Base-by-base conservation (phyloP, 2,888 invertebrate species). In the Mantis religiosa region DNA sequence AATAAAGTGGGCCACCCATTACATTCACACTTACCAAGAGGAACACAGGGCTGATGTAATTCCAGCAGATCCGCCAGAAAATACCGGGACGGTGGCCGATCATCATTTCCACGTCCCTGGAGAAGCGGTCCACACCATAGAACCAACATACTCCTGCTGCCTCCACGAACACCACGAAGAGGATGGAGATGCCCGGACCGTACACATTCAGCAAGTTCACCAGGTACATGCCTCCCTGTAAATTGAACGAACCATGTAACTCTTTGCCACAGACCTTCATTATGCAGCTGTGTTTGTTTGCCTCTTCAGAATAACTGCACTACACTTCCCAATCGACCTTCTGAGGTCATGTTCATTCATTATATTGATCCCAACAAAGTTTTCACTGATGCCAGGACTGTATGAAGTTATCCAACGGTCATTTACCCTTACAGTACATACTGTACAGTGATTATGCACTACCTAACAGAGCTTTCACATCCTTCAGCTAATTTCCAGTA, bases 101-200 rank as follows among this genome's bases (percentile, higher is more conserved):
- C 98, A 98, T 98, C 92, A 95, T 95, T 92, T 96, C 95, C 88
- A 98, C 96, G 92, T 98, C 98, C 28, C 95, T 94, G 0, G 97
- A 96, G 93, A 98, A 97, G 89, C 96, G 94, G 91, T 96, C 96
- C 0, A 97, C 97, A 2, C 97, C 98, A 92, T 98, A 98, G 91
- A 98, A 95, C 97, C 98, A 98, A 93, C 97, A 97, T 0, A 98
- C 97, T 0, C 97, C 98, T 0, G 97, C 97, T 0, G 98, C 97
- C 93, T 98, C 98, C 89, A 98, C 97, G 92, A 98, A 98, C 84
- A 98, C 98, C 91, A 98, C 97, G 93, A 98, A 98, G 85, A 98
- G 94, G 90, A 98, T 97, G 41, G 98, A 97, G 91, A 98, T 94
- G 0, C 97, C 97, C 0, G 98, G 98, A 0, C 98, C 98, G 92